phyloP scores from a whole-genome alignment of 2,888 invertebrate genomes.

The Craniophora ligustri region DNA sequence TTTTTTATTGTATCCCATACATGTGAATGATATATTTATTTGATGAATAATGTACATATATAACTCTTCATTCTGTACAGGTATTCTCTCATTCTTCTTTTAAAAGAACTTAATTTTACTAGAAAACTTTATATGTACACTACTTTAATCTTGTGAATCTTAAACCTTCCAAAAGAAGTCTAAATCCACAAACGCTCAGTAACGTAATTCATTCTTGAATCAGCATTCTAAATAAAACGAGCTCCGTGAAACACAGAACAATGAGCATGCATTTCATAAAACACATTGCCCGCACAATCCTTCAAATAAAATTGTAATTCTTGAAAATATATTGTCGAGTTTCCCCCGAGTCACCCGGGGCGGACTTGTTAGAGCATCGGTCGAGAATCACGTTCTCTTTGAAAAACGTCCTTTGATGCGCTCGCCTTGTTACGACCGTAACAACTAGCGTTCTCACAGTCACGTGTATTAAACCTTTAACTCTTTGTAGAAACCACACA shows the following conservation, averaged over 20 bases:
- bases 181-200: not conserved
- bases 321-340: conserved; percentile 66
- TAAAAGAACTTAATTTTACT: too few relatives aligned
- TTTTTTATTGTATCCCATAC: too few relatives aligned
- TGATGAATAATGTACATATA: too few relatives aligned
- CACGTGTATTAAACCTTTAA: conserved; percentile 72
- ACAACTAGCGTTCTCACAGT: conserved; percentile 73
- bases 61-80: too few relatives aligned
- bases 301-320: conserved; percentile 60
- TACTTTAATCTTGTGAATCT: too few relatives aligned
- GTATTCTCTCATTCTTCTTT: too few relatives aligned
- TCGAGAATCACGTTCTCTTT: conserved; percentile 82
- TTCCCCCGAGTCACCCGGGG: conserved; percentile 63
- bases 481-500: conserved; percentile 56
- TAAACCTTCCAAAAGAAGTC: not conserved
- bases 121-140: too few relatives aligned
- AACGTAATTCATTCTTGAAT: conserved; percentile 16
- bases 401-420: conserved; percentile 81
- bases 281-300: conserved; percentile 46
- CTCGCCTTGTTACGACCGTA: conserved; percentile 73
- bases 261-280: conserved; percentile 35
- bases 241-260: conserved; percentile 19
- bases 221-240: conserved; percentile 27
- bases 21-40: too few relatives aligned
- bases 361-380: conserved; percentile 77